These are phyloP conservation scores for Penelope pileata DNA, from an alignment of 2,113 vertebrate genomes.

Conservation along the genomic window DNA sequence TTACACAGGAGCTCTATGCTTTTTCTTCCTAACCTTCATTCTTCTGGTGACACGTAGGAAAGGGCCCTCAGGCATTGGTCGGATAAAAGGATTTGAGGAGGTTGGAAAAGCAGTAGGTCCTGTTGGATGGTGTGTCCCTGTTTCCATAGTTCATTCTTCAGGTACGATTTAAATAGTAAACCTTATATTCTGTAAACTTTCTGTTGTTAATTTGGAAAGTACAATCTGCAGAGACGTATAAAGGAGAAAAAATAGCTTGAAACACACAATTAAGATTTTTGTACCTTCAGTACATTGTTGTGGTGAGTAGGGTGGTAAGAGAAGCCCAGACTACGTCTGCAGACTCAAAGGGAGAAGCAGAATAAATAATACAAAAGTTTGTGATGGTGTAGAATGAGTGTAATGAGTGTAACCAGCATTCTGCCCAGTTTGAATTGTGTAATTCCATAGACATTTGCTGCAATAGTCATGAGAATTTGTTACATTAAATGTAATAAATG, in stretches of 20 bases:
- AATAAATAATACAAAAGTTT: not conserved
- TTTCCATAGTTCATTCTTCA: not conserved
- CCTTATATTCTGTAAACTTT: not conserved
- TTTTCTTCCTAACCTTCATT: not conserved
- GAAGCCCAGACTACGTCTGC: not conserved
- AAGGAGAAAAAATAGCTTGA: not conserved
- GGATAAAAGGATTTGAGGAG: not conserved
- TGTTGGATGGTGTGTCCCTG: not conserved
- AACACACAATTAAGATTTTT: not conserved
- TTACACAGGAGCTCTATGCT: not conserved
- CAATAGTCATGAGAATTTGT: not conserved
- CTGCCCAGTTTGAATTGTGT: not conserved
- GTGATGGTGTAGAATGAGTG: not conserved
- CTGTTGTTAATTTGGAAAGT: not conserved
- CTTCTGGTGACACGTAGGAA: fast-evolving
- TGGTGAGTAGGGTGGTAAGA: not conserved
- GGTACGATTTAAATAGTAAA: not conserved
- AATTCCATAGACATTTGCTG: not conserved
- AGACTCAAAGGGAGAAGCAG: not conserved
- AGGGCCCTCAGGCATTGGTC: not conserved
- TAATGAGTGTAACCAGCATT: not conserved
- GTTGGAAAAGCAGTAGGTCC: not conserved
- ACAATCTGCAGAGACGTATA: not conserved
- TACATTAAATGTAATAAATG: not conserved
- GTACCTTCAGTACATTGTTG: not conserved